These are phyloP conservation scores for Drosophila burlai DNA, from an alignment of 1,140 invertebrate species.

Conservation along the genomic window DNA sequence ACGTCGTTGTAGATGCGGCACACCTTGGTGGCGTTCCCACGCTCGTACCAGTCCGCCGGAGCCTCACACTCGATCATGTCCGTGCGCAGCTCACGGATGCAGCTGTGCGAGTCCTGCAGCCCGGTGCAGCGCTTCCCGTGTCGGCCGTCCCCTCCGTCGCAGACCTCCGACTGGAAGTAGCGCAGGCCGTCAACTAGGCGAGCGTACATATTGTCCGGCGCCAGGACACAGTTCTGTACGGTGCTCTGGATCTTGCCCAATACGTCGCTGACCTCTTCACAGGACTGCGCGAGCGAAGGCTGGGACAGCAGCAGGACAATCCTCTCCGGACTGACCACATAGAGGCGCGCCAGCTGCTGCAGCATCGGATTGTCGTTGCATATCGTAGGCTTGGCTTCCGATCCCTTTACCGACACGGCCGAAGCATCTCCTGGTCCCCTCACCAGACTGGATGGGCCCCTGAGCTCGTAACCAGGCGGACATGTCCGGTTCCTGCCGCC, in stretches of 20 bases:
- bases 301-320: conserved; percentile 70
- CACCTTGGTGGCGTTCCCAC: conserved; percentile 51
- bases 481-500: conserved; percentile 21
- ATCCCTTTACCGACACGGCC: background rate
- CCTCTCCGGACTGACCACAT: conserved; percentile 76
- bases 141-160: conserved; percentile 38
- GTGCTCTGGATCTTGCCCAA: conserved; percentile 48
- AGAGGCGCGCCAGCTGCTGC: conserved; percentile 73
- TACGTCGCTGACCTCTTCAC: conserved; percentile 55
- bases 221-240: conserved; percentile 47
- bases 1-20: conserved; percentile 69
- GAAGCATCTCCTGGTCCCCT: too few species aligned
- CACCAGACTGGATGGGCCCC: background rate
- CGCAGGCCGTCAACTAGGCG: conserved; percentile 54
- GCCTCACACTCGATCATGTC: conserved; percentile 82
- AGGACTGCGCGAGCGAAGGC: conserved; percentile 50
- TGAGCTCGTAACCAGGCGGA: conserved; percentile 60
- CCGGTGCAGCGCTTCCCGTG: conserved; percentile 58
- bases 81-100: conserved; percentile 69
- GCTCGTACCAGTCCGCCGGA: conserved; percentile 79
- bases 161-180: conserved; percentile 63
- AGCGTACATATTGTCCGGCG: conserved; percentile 68
- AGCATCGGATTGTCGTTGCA: conserved; percentile 80
- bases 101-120: conserved; percentile 57
- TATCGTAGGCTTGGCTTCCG: background rate